Percentiles rank a stretch among this genome's conserved stretches.
Evolutionary conservation across 2,113 vertebrate species (phyloP).

Genomic region (Bubo scandiacus): DNA sequence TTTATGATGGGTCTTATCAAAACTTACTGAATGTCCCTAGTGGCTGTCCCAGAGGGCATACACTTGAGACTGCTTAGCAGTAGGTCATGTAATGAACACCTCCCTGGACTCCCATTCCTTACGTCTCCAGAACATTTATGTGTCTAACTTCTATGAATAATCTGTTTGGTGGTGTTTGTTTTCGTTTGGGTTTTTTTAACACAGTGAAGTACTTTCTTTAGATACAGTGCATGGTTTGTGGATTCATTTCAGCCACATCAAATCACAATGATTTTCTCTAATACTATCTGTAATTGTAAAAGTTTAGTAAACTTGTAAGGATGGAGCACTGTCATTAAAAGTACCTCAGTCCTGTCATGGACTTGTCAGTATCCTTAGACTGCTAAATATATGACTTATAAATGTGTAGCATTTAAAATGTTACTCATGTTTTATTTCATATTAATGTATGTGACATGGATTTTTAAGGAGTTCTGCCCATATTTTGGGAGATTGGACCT

Average conservation of each 20-base stretch:
- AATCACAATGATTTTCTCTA: not conserved
- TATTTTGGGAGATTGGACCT: not conserved
- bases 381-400: not conserved
- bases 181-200: not conserved
- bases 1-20: not conserved
- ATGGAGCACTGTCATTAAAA: not conserved
- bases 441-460: not conserved
- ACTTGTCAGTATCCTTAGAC: not conserved
- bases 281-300: not conserved
- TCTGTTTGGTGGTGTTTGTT: not conserved
- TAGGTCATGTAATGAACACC: not conserved
- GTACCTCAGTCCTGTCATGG: not conserved
- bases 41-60: not conserved
- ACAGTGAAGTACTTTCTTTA: not conserved
- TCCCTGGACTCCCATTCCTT: not conserved
- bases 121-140: not conserved
- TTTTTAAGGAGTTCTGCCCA: not conserved
- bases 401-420: not conserved
- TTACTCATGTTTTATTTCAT: not conserved
- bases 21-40: not conserved
- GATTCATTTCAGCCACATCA: not conserved
- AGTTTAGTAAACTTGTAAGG: not conserved
- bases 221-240: not conserved
- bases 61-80: not conserved
- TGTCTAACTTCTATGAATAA: not conserved